These are phyloP conservation scores for Drosophila ficusphila DNA, from an alignment of 1,140 invertebrate species.

Conservation along the genomic window DNA sequence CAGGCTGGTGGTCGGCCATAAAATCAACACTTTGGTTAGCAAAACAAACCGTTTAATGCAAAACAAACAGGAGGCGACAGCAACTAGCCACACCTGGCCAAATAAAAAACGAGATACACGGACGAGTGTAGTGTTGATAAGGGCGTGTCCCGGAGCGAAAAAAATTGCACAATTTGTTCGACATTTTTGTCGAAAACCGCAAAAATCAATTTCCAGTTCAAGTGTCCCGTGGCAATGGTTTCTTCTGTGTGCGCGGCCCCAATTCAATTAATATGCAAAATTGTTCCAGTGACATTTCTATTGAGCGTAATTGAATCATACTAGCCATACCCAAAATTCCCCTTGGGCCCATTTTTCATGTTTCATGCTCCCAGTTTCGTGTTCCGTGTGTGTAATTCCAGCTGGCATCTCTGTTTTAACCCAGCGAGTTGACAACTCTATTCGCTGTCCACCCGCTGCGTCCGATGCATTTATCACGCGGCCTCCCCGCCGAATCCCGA, in stretches of 20 bases:
- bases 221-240: constrained; percentile 30
- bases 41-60: constrained; percentile 69
- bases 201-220: constrained; percentile 82
- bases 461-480: constrained; percentile 59
- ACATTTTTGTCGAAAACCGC: constrained; percentile 75
- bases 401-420: constrained; percentile 24
- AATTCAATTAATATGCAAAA: constrained; percentile 65
- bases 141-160: constrained; percentile 55
- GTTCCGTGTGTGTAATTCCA: constrained; percentile 33
- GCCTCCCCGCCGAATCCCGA: constrained; percentile 8
- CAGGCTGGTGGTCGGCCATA: constrained; percentile 53
- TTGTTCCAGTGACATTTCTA: constrained; percentile 64
- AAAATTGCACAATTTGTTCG: constrained; percentile 56
- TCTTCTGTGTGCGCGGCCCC: constrained; percentile 1
- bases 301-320: constrained; percentile 73
- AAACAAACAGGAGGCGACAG: constrained; percentile 63
- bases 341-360: constrained; percentile 18
- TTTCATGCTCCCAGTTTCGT: no score
- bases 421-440: constrained; percentile 67
- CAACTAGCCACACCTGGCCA: constrained; percentile 62
- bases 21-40: constrained; percentile 83
- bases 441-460: constrained; percentile 42
- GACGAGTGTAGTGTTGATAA: constrained; percentile 57
- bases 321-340: background rate
- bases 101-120: constrained; percentile 45